A percentile compares a stretch with the other conserved stretches of the same genome.
These are phyloP conservation scores for Coelopa pilipes DNA, from an alignment of 2,888 invertebrate genomes.

Conservation along the genomic window DNA sequence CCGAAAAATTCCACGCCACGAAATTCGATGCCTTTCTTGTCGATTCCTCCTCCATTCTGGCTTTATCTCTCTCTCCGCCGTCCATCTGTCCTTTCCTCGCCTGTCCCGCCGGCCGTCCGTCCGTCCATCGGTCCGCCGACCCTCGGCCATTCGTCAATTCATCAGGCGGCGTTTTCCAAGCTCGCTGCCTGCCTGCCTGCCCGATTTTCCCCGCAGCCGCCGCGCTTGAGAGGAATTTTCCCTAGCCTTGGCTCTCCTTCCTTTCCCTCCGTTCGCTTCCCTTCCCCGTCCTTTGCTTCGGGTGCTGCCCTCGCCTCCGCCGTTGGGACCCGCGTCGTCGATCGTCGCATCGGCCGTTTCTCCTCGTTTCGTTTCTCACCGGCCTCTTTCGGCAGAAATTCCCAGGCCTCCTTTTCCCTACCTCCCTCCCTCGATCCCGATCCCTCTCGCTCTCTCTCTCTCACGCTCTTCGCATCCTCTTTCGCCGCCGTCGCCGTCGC, in stretches of 20 bases:
- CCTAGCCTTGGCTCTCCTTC: not conserved
- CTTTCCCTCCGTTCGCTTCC: not conserved
- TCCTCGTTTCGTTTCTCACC: not conserved
- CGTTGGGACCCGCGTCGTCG: not conserved
- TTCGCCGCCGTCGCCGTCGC: not conserved
- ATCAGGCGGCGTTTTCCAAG: too few relatives aligned
- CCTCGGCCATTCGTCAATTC: not conserved
- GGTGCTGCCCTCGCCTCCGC: too few relatives aligned
- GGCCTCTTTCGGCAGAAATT: constrained; percentile 5
- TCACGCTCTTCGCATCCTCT: not conserved
- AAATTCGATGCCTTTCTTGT: too few relatives aligned
- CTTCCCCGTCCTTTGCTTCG: not conserved
- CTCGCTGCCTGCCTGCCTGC: not conserved
- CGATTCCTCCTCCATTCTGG: too few relatives aligned
- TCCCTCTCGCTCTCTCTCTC: not conserved
- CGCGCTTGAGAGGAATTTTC: constrained; percentile 12
- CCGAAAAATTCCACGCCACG: too few relatives aligned
- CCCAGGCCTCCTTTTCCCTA: constrained; percentile 1
- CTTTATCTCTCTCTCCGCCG: too few relatives aligned
- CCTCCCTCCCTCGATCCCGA: not conserved
- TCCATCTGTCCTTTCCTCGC: too few relatives aligned
- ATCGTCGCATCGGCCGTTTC: not conserved
- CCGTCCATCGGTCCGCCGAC: too few relatives aligned
- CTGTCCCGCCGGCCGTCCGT: too few relatives aligned
- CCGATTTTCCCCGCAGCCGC: not conserved